Base-by-base conservation (phyloP, 2,113 vertebrate genomes). In the Hirundichthys speculiger region DNA sequence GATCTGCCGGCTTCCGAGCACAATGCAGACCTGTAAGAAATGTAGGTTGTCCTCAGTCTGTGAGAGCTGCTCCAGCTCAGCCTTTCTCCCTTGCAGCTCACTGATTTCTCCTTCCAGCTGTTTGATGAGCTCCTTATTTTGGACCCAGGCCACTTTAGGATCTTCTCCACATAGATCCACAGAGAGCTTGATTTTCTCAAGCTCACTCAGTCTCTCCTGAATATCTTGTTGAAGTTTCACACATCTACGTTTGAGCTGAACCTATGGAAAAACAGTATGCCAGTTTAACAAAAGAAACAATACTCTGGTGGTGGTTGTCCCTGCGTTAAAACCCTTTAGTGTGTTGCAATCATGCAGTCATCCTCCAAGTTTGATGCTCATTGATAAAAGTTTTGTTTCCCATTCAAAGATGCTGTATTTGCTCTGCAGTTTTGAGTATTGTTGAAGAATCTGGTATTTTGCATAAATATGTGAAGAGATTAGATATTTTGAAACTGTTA, bases 141-240 rank as follows among this genome's bases (percentile, higher is more conserved):
- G 50, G 0, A 20, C 4, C 41, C 49, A 4, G 2, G 58, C 4
- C 8, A 30, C 67, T 27, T 49, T 40, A 3, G 39, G 63, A 40
- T 16, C 50, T 16, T 62, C 48, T 41, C 11, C 39, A 2, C n/a
- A 4, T 18, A 55, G 1, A 3, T 70, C 47, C 14, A 2, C 52
- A 4, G 56, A 24, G 10, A 5, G 27, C 21, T 67, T 58, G 0
- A 77, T 38, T 25, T 84, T 67, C 16, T 88, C 85, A 2, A 88
- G 69, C 46, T 86, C 65, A 14, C 59, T 68, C 41, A 72, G 16
- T 55, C 81, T 64, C 9, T 81, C 81, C 38, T 87, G 83, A 59
- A 91, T 86, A 43, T 62, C 82, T 70, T 90, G 86, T 45, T 85
- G 79, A 21, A 92, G 69, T 45, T 86, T 86, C 1, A 18, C n/a